Conservation (phyloP, 2,888 invertebrate species). For the Junonia oenone region DNA sequence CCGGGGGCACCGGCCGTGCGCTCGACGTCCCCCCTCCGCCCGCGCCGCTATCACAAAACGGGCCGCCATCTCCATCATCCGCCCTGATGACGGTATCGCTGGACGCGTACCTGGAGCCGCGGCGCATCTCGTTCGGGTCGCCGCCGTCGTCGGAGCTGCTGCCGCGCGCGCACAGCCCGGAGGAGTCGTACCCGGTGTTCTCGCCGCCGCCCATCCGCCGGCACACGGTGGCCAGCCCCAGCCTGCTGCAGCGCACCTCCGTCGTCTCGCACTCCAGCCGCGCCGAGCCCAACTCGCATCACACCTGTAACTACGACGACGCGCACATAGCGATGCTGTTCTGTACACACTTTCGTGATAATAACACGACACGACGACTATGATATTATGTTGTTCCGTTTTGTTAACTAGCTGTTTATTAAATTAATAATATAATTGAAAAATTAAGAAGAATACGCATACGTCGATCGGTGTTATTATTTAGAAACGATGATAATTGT, state of each 20-base stretch:
- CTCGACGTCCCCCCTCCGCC: conserved; percentile 46
- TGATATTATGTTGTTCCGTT: too few species aligned
- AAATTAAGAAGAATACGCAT: background rate
- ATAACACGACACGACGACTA: background rate
- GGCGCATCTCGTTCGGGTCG: conserved; percentile 89
- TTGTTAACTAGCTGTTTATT: background rate
- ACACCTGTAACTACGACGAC: conserved; percentile 87
- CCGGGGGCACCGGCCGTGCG: conserved; percentile 27
- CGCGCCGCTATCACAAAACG: conserved; percentile 47
- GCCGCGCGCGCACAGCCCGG: conserved; percentile 84
- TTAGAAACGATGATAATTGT: conserved; percentile 11
- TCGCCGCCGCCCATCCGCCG: conserved; percentile 89
- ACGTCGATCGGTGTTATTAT: conserved; percentile 8
- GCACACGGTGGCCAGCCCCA: conserved; percentile 74
- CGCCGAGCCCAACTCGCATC: conserved; percentile 87
- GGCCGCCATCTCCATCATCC: conserved; percentile 89
- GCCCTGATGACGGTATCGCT: conserved; percentile 91
- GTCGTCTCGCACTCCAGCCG: conserved; percentile 88
- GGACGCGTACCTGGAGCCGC: conserved; percentile 91
- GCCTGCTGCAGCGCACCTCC: conserved; percentile 84
- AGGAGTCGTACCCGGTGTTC: conserved; percentile 91
- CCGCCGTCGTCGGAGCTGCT: conserved; percentile 86
- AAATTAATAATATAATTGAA: background rate
- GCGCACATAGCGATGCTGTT: background rate
- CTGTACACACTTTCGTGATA: conserved; percentile 5